Conservation (phyloP, 2,797 vertebrate genomes). For the Hapalemur alaotrensis region DNA sequence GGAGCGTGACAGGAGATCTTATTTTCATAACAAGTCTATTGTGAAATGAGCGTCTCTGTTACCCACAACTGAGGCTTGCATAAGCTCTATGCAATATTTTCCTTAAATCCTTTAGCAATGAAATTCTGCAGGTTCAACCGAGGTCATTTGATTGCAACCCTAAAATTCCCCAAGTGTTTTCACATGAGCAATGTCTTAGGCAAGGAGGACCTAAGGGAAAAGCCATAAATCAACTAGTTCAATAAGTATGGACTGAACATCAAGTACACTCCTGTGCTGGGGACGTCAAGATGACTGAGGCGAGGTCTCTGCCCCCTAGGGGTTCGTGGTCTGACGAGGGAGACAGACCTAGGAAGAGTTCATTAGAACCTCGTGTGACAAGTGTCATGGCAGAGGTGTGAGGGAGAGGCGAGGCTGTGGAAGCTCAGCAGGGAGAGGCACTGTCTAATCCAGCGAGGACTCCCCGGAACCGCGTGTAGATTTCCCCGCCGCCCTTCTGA, state of each 20-base stretch:
- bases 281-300: not conserved
- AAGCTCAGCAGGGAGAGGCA: not conserved
- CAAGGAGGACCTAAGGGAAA: not conserved
- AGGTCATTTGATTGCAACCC: slow-evolving; percentile 33
- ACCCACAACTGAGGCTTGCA: not conserved
- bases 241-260: not conserved
- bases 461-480: not conserved
- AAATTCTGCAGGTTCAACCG: not conserved
- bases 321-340: not conserved
- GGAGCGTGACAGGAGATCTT: not conserved
- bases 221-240: not conserved
- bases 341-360: not conserved
- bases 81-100: not conserved
- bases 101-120: not conserved
- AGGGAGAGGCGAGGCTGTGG: not conserved
- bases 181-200: not conserved
- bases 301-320: not conserved
- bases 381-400: not conserved
- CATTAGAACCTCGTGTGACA: not conserved
- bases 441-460: not conserved
- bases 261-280: not conserved
- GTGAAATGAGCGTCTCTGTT: slow-evolving; percentile 28
- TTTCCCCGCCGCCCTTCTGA: not conserved
- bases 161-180: not conserved
- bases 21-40: not conserved